phyloP scores from a whole-genome alignment of 2,797 vertebrate species.

The Alcedo atthis region DNA sequence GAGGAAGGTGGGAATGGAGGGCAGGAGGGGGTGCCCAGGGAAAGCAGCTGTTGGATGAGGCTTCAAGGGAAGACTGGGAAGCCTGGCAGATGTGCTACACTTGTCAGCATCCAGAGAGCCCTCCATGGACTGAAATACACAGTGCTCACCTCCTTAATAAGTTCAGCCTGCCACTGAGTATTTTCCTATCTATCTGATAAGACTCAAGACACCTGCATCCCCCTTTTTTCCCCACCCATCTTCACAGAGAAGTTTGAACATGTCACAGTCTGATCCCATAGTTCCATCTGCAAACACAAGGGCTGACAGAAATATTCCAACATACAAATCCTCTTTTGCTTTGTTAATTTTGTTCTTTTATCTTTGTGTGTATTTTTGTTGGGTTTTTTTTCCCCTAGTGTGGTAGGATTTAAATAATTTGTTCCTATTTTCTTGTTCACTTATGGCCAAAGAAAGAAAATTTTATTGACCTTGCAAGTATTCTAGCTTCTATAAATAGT shows the following conservation, averaged over 20 bases:
- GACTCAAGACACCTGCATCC: neutral
- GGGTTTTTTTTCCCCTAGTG: neutral
- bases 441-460: no score
- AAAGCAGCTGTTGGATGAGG: neutral
- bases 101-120: conserved; percentile 8
- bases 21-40: neutral
- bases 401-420: neutral
- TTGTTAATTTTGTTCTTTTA: neutral
- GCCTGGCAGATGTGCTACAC: conserved; percentile 34
- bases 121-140: neutral
- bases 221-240: neutral
- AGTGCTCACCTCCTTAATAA: neutral
- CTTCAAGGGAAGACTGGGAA: conserved; percentile 20
- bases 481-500: neutral
- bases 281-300: neutral
- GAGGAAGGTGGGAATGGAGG: neutral
- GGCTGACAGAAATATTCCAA: neutral
- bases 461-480: neutral
- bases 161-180: neutral
- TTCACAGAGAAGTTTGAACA: neutral
- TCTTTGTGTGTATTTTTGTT: neutral
- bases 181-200: neutral
- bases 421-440: neutral
- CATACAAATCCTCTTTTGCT: neutral
- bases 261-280: neutral